Evolutionary conservation across 2,797 vertebrate species (phyloP), one percentile per base, ranked within the genome.

Genomic region (Sebastes matsubarae): DNA sequence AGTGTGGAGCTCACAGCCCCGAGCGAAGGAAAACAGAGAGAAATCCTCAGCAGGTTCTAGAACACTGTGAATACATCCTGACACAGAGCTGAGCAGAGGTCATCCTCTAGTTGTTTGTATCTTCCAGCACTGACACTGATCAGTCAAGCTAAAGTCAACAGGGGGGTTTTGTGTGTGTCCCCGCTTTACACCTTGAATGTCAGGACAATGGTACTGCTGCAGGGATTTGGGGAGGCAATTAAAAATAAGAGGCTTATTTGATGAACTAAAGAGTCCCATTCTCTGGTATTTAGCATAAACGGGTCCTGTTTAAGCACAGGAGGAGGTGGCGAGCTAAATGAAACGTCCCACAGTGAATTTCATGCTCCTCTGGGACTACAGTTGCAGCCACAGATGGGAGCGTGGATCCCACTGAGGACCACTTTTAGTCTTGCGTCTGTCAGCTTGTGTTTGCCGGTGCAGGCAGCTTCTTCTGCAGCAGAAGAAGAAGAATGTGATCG

Each of bases 171-270:
- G 58, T 55, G 27, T 55, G 36, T 57, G 64, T 59, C 24, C 34
- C 57, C 59, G 64, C 32, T 34, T 12, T 55, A 34, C 73, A 68
- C 72, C 54, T 81, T 70, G 50, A 64, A 58, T 58, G 34, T 71
- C 73, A 71, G 50, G 55, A 72, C 50, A 61, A 64, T 12, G 14
- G 22, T 25, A 2, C 30, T 9, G 68, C 72, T 55, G 54, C 72
- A 60, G 58, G 65, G 61, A 74, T 83, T 83, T 83, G 24, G 52
- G 36, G 20, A 85, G 29, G 54, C 77, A 88, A 85, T 90, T 90
- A 84, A 80, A 87, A 85, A 81, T 83, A 79, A 87, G 83, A 68
- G 75, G 85, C 81, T 80, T 87, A 87, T 85, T 80, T 78, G 75
- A 75, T 32, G 63, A 71, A 75, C 30, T 73, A 54, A 82, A 81